Percentiles rank a stretch among this genome's conserved stretches.
Evolutionary conservation across 2,113 vertebrate genomes (phyloP).

Genomic region (Murina feae): DNA sequence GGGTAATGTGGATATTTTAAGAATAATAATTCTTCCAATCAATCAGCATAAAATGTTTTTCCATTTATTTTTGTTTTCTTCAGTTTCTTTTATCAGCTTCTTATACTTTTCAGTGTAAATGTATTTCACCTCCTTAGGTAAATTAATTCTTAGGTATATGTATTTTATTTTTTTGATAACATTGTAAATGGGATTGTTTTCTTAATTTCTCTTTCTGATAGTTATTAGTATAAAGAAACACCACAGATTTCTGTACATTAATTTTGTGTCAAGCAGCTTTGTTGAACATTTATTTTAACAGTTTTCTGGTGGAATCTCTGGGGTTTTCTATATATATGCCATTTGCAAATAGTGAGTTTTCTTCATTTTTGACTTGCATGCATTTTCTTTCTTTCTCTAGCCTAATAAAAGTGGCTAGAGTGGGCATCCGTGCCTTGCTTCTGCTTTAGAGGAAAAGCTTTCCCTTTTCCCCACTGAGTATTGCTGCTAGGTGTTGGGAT

Average conservation of each 20-base stretch:
- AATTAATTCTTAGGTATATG: background rate
- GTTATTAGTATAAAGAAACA: background rate
- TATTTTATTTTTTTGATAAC: background rate
- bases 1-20: background rate
- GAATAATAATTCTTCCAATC: background rate
- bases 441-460: background rate
- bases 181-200: background rate
- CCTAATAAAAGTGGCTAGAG: background rate
- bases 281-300: background rate
- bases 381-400: background rate
- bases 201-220: background rate
- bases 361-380: background rate
- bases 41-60: background rate
- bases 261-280: background rate
- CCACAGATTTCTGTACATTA: background rate
- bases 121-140: background rate
- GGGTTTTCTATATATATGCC: background rate
- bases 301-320: background rate
- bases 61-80: background rate
- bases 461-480: background rate
- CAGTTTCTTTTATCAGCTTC: background rate
- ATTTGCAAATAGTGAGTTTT: background rate
- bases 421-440: background rate
- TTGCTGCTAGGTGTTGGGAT: background rate
- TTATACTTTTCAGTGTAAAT: background rate